Base-by-base conservation (phyloP, 2,797 vertebrate species). In the Peromyscus eremicus region DNA sequence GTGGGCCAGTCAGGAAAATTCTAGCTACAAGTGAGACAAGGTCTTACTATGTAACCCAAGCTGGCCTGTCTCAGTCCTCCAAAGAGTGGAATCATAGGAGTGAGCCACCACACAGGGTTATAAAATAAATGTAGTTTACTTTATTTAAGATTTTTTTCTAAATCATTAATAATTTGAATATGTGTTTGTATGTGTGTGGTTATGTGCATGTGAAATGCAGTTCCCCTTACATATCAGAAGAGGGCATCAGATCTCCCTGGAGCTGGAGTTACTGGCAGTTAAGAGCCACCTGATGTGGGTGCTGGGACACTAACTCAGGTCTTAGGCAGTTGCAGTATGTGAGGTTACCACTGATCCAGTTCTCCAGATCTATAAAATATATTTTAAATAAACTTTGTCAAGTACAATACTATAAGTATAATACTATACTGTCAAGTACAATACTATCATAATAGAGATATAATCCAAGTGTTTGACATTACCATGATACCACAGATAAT, bases 301-400 rank as follows among this genome's bases (percentile, higher is more conserved):
- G 32, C 77, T 57, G 5, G 49, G 49, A 80, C 21, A 34, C 77
- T 23, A 55, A n/a, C 52, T 55, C 49, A 3, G 5, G 32, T 57
- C 52, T 19, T n/a, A 55, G 13, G 49, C 19, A n/a, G 34, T 34
- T 37, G 12, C 13, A 60, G 55, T 37, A 40, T 40, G n/a, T 82
- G n/a, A 13, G n/a, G 34, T 21, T 71, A 71, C 68, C 7, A 71
- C 17, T 71, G 34, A 71, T 17, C 23, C 55, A 27, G 4, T 82
- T 82, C 80, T 82, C 80, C n/a, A 27, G 80, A 37, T n/a, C n/a
- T 82, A 27, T 82, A 82, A 60, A 12, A 82, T 70, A 79, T 66
- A 70, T 88, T 82, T 90, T 32, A 17, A 75, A 82, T 52, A 25
- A 94, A 95, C 52, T 77, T 82, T 91, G 37, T 66, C 68, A 89